Conservation (phyloP, 2,888 invertebrate genomes). For the Ischnus inquisitorius region DNA sequence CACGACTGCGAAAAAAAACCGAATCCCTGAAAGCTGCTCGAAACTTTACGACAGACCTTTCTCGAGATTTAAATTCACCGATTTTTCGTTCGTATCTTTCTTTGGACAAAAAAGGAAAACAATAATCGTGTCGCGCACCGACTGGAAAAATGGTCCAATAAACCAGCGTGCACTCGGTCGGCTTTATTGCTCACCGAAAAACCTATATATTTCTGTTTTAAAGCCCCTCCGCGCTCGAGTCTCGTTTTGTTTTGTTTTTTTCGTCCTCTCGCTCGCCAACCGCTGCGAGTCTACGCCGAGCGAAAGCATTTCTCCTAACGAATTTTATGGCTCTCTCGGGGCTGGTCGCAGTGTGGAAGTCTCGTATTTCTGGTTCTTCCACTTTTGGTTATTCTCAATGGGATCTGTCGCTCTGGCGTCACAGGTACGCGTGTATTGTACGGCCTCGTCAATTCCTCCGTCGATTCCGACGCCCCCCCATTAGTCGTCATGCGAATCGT, state of each 20-base stretch:
- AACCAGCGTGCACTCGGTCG: constrained; percentile 36
- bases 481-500: background rate
- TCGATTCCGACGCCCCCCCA: constrained; percentile 15
- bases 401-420: constrained; percentile 7
- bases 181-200: constrained; percentile 59
- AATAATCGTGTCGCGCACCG: constrained; percentile 35
- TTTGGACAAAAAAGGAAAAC: too few relatives aligned
- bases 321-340: constrained; percentile 56
- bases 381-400: constrained; percentile 58
- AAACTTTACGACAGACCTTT: constrained; percentile 30
- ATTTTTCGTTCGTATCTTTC: constrained; percentile 10
- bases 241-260: constrained; percentile 14
- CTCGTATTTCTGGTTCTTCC: constrained; percentile 69
- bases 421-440: constrained; percentile 23
- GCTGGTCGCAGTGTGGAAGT: constrained; percentile 34
- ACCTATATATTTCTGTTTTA: constrained; percentile 26
- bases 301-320: constrained; percentile 65
- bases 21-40: background rate
- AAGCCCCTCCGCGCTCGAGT: constrained; percentile 14
- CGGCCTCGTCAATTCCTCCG: constrained; percentile 37
- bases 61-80: constrained; percentile 12
- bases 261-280: background rate
- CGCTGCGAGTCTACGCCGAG: constrained; percentile 24
- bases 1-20: background rate
- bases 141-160: constrained; percentile 50